A percentile compares a stretch with the other conserved stretches of the same genome.
Evolutionary conservation across 2,888 invertebrate genomes (phyloP).

Genomic region (Steinernema scapterisci): DNA sequence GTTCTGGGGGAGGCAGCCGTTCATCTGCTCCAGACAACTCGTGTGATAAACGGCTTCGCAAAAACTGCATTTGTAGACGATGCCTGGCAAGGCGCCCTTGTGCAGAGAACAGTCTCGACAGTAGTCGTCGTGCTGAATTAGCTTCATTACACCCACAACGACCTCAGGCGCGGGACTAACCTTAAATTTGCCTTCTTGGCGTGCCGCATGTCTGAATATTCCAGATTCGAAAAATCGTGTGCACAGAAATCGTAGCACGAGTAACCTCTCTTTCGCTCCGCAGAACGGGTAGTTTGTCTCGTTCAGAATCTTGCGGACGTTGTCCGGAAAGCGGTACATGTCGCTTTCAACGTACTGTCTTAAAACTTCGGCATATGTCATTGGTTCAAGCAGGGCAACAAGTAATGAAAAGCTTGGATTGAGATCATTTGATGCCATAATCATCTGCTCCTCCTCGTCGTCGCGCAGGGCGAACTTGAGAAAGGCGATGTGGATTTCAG

Average conservation of each 20-base stretch:
- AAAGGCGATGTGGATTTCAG: conserved; percentile 91
- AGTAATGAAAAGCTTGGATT: conserved; percentile 95
- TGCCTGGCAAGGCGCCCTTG: conserved; percentile 1
- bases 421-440: conserved; percentile 87
- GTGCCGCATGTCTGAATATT: conserved; percentile 75
- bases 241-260: conserved; percentile 77
- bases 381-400: conserved; percentile 86
- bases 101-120: conserved; percentile 63
- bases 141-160: conserved; percentile 73
- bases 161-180: not conserved
- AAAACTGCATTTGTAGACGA: conserved; percentile 1
- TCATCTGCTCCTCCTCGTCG: conserved; percentile 83
- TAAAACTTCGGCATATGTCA: conserved; percentile 91
- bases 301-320: conserved; percentile 46
- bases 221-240: conserved; percentile 92
- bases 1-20: not conserved
- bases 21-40: conserved; percentile 16
- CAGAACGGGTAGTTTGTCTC: conserved; percentile 78
- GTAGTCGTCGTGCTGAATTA: conserved; percentile 70
- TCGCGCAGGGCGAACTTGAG: conserved; percentile 84
- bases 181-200: conserved; percentile 21
- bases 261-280: conserved; percentile 79
- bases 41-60: conserved; percentile 26
- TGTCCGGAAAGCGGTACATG: conserved; percentile 40
- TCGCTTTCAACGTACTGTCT: conserved; percentile 55